A percentile compares a stretch with the other conserved stretches of the same genome.
These are phyloP conservation scores for Felis catus DNA, from an alignment of 2,113 vertebrate species.

Conservation along the genomic window DNA sequence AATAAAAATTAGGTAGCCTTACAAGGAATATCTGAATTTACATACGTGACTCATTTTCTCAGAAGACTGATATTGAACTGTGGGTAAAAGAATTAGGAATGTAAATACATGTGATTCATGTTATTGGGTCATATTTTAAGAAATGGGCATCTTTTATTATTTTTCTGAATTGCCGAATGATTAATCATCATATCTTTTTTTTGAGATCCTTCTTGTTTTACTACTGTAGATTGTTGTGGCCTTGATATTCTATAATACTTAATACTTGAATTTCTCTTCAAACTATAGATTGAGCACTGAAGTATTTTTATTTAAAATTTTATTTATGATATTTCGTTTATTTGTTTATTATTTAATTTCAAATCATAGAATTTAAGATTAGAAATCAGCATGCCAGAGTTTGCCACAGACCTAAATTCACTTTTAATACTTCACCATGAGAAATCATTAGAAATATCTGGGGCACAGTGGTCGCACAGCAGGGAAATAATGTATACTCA, in stretches of 20 bases:
- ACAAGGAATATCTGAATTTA: not conserved
- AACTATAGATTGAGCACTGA: not conserved
- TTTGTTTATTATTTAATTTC: not conserved
- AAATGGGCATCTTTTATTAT: not conserved
- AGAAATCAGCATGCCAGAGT: not conserved
- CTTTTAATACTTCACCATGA: not conserved
- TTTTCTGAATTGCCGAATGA: not conserved
- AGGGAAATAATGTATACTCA: not conserved
- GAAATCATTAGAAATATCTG: not conserved
- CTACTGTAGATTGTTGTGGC: fast-evolving
- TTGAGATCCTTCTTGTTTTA: not conserved
- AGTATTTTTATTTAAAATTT: not conserved
- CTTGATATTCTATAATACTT: not conserved
- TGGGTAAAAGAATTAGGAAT: not conserved
- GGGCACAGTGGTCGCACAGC: fast-evolving
- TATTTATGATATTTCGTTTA: not conserved
- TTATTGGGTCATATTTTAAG: not conserved
- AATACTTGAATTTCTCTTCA: not conserved
- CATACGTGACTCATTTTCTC: not conserved
- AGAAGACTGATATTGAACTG: not conserved
- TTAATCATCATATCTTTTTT: not conserved
- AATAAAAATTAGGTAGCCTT: constrained; percentile 55
- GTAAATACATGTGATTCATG: not conserved
- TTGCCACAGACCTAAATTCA: not conserved
- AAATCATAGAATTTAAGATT: not conserved